phyloP scores from a whole-genome alignment of 2,888 invertebrate species.

The Leptinotarsa tumamoca region DNA sequence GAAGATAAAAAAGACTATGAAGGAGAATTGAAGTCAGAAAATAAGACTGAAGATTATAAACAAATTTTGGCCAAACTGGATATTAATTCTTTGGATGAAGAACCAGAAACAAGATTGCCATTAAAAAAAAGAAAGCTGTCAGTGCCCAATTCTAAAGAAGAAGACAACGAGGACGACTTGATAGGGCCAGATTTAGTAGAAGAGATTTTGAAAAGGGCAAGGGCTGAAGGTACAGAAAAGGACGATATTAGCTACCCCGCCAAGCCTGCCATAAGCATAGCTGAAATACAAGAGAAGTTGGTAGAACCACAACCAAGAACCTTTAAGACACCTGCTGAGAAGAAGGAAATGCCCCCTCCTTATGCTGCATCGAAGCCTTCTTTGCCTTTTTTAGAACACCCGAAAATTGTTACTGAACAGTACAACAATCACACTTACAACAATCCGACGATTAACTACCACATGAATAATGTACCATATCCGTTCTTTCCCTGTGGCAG shows the following conservation, averaged over 20 bases:
- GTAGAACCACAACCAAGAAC: constrained; percentile 45
- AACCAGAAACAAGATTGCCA: constrained; percentile 56
- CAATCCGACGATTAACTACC: constrained; percentile 61
- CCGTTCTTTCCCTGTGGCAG: constrained; percentile 43
- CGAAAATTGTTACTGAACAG: constrained; percentile 55
- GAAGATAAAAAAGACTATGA: neutral
- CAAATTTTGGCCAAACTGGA: constrained; percentile 13
- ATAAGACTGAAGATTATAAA: neutral
- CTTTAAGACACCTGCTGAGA: constrained; percentile 63
- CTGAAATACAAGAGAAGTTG: constrained; percentile 59
- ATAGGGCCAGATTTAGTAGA: constrained; percentile 43
- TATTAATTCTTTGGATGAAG: constrained; percentile 33
- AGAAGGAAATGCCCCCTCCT: constrained; percentile 61
- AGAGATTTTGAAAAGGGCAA: constrained; percentile 43
- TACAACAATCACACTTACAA: constrained; percentile 61
- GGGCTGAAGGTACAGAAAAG: constrained; percentile 40
- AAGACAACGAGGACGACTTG: constrained; percentile 38
- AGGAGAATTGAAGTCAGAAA: constrained; percentile 19
- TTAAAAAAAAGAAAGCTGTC: constrained; percentile 60
- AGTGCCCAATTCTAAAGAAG: constrained; percentile 40
- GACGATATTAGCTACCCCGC: constrained; percentile 63
- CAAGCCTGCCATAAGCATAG: constrained; percentile 63
- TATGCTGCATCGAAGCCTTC: neutral
- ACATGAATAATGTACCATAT: constrained; percentile 53
- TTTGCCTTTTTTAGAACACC: constrained; percentile 18